phyloP scores from a whole-genome alignment of 1,140 invertebrate species.

The Lerema accius region DNA sequence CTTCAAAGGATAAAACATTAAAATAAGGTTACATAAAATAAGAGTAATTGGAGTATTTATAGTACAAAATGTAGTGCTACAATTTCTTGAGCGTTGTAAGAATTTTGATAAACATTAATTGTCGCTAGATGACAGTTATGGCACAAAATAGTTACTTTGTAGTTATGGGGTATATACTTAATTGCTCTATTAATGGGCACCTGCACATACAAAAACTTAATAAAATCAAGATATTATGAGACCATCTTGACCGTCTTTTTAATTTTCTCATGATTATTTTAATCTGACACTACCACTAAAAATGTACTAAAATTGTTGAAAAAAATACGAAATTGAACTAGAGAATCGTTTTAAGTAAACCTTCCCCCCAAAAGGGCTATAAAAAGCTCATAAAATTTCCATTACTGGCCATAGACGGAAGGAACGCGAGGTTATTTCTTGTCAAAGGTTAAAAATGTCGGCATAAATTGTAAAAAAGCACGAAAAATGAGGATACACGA shows the following conservation, averaged over 20 bases:
- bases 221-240: too few relatives aligned
- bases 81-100: too few relatives aligned
- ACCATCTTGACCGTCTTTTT: neutral
- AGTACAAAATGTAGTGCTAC: too few relatives aligned
- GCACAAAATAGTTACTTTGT: too few relatives aligned
- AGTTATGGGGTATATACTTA: too few relatives aligned
- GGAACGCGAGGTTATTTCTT: constrained; percentile 23
- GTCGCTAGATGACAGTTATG: too few relatives aligned
- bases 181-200: too few relatives aligned
- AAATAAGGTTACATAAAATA: too few relatives aligned
- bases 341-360: constrained; percentile 24
- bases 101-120: too few relatives aligned
- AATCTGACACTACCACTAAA: neutral
- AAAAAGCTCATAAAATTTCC: constrained; percentile 34
- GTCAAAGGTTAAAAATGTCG: constrained; percentile 37
- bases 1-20: too few relatives aligned
- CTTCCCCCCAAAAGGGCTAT: constrained; percentile 21
- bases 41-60: too few relatives aligned
- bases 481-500: constrained; percentile 19
- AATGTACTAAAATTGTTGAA: constrained; percentile 1
- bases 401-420: constrained; percentile 24
- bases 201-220: too few relatives aligned
- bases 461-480: constrained; percentile 38
- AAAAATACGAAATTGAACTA: constrained; percentile 1
- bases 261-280: neutral